Base-by-base conservation (phyloP, 2,888 invertebrate genomes). In the Acleris literana region DNA sequence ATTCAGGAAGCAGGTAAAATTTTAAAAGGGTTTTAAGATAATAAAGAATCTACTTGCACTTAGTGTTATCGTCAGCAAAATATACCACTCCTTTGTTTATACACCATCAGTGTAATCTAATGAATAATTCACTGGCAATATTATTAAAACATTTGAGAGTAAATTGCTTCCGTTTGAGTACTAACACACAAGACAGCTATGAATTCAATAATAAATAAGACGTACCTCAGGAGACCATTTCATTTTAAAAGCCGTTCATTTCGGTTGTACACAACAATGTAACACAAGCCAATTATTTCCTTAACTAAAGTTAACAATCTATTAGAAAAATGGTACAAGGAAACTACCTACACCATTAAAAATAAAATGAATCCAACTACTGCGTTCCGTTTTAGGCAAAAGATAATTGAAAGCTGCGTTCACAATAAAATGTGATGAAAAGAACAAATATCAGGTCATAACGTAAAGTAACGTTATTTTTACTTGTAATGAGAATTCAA, bases 211-310 rank as follows among this genome's bases (percentile, higher is more conserved):
- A 52, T 11, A 43, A 5, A 51, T 9, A 18, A 49, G 6, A 72
- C 74, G 70, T 59, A 76, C 77, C 72, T 76, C 74, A 68, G 69
- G 70, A 6, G 70, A 64, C 56, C 57, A 63, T 67, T 71, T 74
- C 76, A 77, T 76, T 52, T 53, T 71, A 25, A 49, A 44, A 59
- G 18, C 43, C 9, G 52, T 25, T 22, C 68, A 70, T 68, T 55
- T 61, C 55, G 16, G 44, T n/a, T 17, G n/a, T 64, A 44, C 53
- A 9, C 5, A n/a, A 46, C 17, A 46, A 46, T n/a, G 16, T 16
- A 46, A n/a, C 16, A 17, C 49, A 49, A 49, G 6, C 17, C 49
- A 46, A 57, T n/a, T 25, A 46, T 46, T 39, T 39, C 13, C 13
- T 11, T 22, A 57, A 57, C 17, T 6, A 17, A 17, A 6, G 2